Conservation (phyloP, 2,797 vertebrate genomes). For the Sebastiscus albofasciatus region DNA sequence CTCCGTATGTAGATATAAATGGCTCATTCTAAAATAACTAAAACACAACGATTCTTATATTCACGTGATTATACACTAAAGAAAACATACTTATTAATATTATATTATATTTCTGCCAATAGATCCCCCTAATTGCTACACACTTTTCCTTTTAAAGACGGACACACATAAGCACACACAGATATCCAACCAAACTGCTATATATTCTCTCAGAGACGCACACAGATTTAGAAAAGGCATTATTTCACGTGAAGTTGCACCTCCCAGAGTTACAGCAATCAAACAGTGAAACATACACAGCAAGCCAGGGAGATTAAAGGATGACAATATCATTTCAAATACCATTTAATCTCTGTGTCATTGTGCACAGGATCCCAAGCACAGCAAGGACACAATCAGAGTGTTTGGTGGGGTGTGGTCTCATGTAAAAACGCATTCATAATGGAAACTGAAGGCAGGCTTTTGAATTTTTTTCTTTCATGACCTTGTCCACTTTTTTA, state of each 20-base stretch:
- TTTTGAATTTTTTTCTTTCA: neutral
- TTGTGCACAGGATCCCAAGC: neutral
- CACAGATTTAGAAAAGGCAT: neutral
- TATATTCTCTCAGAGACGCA: neutral
- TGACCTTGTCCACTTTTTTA: neutral
- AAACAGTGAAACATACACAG: neutral
- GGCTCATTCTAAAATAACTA: too few relatives aligned
- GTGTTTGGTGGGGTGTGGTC: conserved; percentile 1
- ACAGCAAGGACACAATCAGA: neutral
- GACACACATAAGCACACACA: neutral
- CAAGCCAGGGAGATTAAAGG: neutral
- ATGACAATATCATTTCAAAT: neutral
- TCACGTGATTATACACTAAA: too few relatives aligned
- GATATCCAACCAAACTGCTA: neutral
- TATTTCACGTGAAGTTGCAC: neutral
- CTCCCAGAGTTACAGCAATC: neutral
- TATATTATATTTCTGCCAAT: too few relatives aligned
- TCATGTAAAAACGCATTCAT: neutral
- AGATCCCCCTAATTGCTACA: too few relatives aligned
- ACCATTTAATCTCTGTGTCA: neutral
- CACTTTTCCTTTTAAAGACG: too few relatives aligned
- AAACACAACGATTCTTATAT: too few relatives aligned
- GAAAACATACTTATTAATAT: too few relatives aligned
- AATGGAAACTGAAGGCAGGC: neutral
- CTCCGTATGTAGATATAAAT: too few relatives aligned